Conservation (phyloP, 2,113 vertebrate genomes). For the Cyprinodon tularosa region DNA sequence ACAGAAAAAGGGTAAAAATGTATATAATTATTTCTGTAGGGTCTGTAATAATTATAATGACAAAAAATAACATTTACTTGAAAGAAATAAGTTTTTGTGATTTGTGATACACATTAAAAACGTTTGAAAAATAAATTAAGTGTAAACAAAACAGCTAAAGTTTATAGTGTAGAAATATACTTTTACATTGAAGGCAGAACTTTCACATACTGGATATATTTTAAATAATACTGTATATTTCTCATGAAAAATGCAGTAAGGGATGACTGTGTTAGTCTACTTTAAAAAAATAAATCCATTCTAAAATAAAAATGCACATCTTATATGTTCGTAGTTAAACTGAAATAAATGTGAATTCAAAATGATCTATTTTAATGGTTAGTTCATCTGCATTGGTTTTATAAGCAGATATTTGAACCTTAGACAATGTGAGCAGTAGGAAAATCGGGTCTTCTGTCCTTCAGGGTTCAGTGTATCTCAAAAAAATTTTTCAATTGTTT, state of each 20-base stretch:
- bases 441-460: neutral
- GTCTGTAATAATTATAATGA: neutral
- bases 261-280: neutral
- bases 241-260: neutral
- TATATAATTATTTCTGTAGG: neutral
- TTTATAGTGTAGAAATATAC: neutral
- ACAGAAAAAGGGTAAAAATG: too few relatives aligned
- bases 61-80: neutral
- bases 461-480: neutral
- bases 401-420: neutral
- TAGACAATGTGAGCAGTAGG: neutral
- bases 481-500: constrained; percentile 9
- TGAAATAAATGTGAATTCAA: too few relatives aligned
- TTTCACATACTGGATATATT: neutral
- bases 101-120: too few relatives aligned
- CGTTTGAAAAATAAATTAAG: too few relatives aligned
- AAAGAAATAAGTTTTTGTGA: too few relatives aligned
- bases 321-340: too few relatives aligned
- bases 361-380: too few relatives aligned
- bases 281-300: neutral
- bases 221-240: neutral
- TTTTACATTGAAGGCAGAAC: neutral
- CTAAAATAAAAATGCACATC: too few relatives aligned
- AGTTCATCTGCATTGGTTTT: neutral
- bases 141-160: neutral